Percentiles rank a stretch among this genome's conserved stretches.
Evolutionary conservation across 2,888 invertebrate genomes (phyloP).

Genomic region (Dorcus hopei): DNA sequence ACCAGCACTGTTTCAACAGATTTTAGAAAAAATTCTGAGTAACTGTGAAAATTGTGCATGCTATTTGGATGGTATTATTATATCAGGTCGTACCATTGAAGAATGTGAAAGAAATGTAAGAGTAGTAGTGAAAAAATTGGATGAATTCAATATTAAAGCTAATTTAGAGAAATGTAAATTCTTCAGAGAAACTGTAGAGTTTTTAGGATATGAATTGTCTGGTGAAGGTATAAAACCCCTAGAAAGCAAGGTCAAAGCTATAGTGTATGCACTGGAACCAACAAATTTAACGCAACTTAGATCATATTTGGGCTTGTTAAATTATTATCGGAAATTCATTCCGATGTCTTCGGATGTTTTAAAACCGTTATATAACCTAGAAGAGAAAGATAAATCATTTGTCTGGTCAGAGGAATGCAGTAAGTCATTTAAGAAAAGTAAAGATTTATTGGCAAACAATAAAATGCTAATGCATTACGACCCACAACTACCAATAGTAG

Average conservation of each 20-base stretch:
- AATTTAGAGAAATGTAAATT: too few species aligned
- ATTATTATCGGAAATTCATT: conserved; percentile 23
- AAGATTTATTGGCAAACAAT: conserved; percentile 16
- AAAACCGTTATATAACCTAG: conserved; percentile 17
- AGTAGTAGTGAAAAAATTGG: too few species aligned
- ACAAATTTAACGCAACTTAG: conserved; percentile 18
- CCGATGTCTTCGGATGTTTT: conserved; percentile 18
- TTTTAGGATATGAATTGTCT: background rate
- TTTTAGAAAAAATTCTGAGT: too few species aligned
- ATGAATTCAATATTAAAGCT: too few species aligned
- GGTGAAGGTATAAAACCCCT: conserved; percentile 34
- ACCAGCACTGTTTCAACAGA: too few species aligned
- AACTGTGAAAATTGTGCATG: too few species aligned
- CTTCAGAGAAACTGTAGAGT: too few species aligned
- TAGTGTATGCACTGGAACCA: conserved; percentile 16
- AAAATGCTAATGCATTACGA: conserved; percentile 25
- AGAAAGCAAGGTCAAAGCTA: conserved; percentile 14
- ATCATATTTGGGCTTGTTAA: conserved; percentile 18
- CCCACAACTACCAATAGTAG: conserved; percentile 24
- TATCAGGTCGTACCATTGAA: too few species aligned
- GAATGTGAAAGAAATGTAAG: too few species aligned
- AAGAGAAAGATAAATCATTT: conserved; percentile 15
- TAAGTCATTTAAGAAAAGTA: conserved; percentile 19
- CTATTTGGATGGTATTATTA: too few species aligned
- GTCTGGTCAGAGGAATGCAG: conserved; percentile 12